Evolutionary conservation across 2,797 vertebrate genomes (phyloP).

Genomic region (Hypotaenidia okinawae): DNA sequence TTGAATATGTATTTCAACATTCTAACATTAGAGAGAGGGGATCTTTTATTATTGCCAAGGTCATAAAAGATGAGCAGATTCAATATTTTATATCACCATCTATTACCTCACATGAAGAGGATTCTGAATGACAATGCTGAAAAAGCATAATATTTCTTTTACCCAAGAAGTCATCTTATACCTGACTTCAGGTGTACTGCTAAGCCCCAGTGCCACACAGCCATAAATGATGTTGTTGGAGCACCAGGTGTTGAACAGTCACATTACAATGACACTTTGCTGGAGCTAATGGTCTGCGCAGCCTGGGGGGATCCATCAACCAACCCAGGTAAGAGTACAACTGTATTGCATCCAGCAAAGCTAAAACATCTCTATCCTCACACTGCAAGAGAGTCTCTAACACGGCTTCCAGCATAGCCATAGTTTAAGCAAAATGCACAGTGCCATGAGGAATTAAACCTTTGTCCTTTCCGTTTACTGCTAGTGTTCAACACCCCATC

Average conservation of each 20-base stretch:
- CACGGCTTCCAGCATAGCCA: not conserved
- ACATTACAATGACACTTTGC: not conserved
- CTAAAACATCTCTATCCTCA: not conserved
- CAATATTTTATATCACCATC: not conserved
- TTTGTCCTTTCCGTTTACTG: not conserved
- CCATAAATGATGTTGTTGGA: not conserved
- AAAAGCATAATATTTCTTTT: not conserved
- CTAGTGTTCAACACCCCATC: not conserved
- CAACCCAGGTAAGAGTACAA: not conserved
- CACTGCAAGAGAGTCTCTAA: not conserved
- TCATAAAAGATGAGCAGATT: not conserved
- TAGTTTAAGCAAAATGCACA: not conserved
- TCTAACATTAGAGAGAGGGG: not conserved
- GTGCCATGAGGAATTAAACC: not conserved
- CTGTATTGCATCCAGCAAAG: not conserved
- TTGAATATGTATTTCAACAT: not conserved
- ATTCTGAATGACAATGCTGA: not conserved
- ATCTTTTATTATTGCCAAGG: not conserved
- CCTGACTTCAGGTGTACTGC: not conserved
- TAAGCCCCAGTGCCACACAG: not conserved
- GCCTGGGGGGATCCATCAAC: not conserved
- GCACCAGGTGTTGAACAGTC: not conserved
- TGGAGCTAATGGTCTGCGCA: fast-evolving
- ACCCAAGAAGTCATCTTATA: not conserved
- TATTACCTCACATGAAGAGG: not conserved